Evolutionary conservation across 2,113 vertebrate species (phyloP).

Genomic region (Odontophorus gujanensis): DNA sequence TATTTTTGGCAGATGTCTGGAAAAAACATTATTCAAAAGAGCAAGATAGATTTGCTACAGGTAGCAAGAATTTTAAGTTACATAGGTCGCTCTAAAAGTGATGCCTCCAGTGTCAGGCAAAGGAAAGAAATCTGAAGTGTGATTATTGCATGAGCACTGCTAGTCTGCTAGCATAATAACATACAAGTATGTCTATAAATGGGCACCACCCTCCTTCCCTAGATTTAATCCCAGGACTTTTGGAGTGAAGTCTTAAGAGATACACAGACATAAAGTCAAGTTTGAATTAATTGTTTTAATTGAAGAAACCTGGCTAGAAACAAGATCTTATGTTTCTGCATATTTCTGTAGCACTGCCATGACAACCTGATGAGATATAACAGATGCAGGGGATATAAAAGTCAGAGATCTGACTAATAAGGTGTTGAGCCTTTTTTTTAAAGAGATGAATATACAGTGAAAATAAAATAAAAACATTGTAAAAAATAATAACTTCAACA

Average conservation of each 20-base stretch:
- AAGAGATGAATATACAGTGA: not conserved
- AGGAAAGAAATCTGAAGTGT: not conserved
- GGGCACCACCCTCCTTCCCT: not conserved
- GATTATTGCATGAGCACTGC: not conserved
- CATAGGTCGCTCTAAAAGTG: not conserved
- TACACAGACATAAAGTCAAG: not conserved
- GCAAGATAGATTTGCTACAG: not conserved
- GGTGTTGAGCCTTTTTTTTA: not conserved
- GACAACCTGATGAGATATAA: slow-evolving; percentile 49
- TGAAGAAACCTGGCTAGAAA: slow-evolving; percentile 44
- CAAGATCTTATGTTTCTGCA: slow-evolving; percentile 24
- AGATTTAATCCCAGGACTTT: not conserved
- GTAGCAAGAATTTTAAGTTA: not conserved
- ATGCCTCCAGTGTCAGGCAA: not conserved
- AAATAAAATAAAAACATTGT: not conserved
- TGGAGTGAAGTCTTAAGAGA: not conserved
- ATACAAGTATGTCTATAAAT: not conserved
- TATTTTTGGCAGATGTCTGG: not conserved
- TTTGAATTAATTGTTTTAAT: slow-evolving; percentile 4
- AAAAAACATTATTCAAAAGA: not conserved
- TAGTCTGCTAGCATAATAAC: fast-evolving
- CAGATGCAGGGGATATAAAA: slow-evolving; percentile 21
- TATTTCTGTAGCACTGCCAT: slow-evolving; percentile 50
- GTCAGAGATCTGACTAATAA: slow-evolving; percentile 12
- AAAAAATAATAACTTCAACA: not conserved